A percentile compares a stretch with the other conserved stretches of the same genome.
These are phyloP conservation scores for Branchellion lobata DNA, from an alignment of 2,888 invertebrate genomes.

Conservation along the genomic window DNA sequence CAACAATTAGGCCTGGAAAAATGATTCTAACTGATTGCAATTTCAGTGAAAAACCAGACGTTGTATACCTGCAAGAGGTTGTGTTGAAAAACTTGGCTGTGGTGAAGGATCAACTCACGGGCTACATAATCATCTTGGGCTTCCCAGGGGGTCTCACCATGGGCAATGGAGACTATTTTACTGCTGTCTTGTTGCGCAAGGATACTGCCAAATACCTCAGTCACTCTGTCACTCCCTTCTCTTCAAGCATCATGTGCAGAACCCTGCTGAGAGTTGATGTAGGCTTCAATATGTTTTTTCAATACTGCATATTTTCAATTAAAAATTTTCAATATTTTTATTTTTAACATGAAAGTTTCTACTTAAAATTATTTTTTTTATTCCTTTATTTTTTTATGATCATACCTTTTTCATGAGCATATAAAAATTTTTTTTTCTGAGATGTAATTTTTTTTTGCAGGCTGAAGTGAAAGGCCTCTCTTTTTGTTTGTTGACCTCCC, in stretches of 20 bases:
- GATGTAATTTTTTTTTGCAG: conserved; percentile 42
- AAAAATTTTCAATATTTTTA: neutral
- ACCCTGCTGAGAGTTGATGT: conserved; percentile 65
- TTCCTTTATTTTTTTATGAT: too few species aligned
- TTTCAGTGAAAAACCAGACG: conserved; percentile 65
- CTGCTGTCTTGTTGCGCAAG: conserved; percentile 62
- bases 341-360: too few species aligned
- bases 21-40: too few species aligned
- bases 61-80: conserved; percentile 68
- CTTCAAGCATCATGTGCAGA: conserved; percentile 65
- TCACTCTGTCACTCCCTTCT: conserved; percentile 63
- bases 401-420: too few species aligned
- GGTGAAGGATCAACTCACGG: conserved; percentile 59
- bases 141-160: neutral
- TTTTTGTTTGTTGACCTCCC: conserved; percentile 66
- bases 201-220: conserved; percentile 61
- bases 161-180: conserved; percentile 62
- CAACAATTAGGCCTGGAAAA: too few species aligned
- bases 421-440: too few species aligned
- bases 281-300: conserved; percentile 35
- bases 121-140: conserved; percentile 50
- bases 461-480: conserved; percentile 56
- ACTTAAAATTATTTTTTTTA: neutral
- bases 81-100: conserved; percentile 62
- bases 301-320: neutral